Evolutionary conservation across 2,888 invertebrate species (phyloP), one percentile per base, ranked within the genome.

Genomic region (Tholera decimalis): DNA sequence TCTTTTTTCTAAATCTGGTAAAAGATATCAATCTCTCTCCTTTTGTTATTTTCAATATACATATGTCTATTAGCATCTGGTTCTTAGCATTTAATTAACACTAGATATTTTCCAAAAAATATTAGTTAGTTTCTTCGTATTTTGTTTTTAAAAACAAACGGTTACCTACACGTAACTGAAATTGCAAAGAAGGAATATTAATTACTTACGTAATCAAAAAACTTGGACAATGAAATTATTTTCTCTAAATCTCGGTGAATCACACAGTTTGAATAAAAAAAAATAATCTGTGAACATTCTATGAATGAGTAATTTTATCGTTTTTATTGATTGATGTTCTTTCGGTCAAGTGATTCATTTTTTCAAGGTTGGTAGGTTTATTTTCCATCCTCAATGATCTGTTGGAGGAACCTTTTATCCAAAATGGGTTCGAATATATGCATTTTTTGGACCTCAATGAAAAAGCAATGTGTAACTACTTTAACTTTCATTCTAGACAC

Each of bases 231-330:
- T 33, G 30, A 15, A 20, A 15, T 20, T 11, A 41, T 22, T 20
- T 41, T 20, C 8, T 7, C 20, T 20, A 28, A 20, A 20, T n/a
- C 8, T 7, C 28, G 28, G 41, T 59, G 58, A 58, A 33, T 56
- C 41, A 30, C 13, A 11, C 18, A 24, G 11, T 18, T 24, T 56
- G n/a, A 24, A 57, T 33, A 33, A 15, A 41, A 18, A 7, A 18
- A 33, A 15, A 35, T 18, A 18, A 20, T n/a, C n/a, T n/a, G 20
- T 28, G 13, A 9, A n/a, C n/a, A n/a, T n/a, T 44, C 22, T 15
- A 22, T 6, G 9, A 60, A 35, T 61, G 44, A 61, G 6, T 61
- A 44, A 61, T 37, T 20, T 28, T 13, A 35, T 35, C 26, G 26
- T 26, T 35, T 20, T 18, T 3, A 22, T 9, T 8, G n/a, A 28